Evolutionary conservation across 2,888 invertebrate species (phyloP), one percentile per base, ranked within the genome.

Genomic region (Phragmatobia fuliginosa): DNA sequence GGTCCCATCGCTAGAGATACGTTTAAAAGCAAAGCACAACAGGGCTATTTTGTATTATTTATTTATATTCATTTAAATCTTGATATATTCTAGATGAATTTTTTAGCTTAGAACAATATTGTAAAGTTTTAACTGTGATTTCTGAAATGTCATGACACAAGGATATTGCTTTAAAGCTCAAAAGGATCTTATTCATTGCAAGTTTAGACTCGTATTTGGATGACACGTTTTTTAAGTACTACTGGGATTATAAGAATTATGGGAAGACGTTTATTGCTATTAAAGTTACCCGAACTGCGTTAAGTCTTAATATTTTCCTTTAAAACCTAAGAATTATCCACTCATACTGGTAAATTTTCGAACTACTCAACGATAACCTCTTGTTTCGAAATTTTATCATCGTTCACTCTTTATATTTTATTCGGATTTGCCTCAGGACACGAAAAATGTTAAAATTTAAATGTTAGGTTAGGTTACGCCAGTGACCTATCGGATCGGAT

Each of bases 1-100:
- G 75, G 77, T 80, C 74, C 25, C 83, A 79, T 77, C 68, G 81
- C 80, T 81, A 80, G 62, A 79, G 82, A 67, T 78, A 71, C 76
- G 74, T 67, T 67, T 68, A 25, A 63, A 28, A 31, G 25, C 65
- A 56, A 11, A 10, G 52, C 32, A n/a, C 33, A 58, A 32, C 32
- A 58, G n/a, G 21, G 21, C 49, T 56, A 10, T 21, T 58, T 66
- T 31, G 1, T 31, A 41, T 28, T 41, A 21, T 62, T 21, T n/a
- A n/a, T 41, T 21, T n/a, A 45, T 45, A 45, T 49, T 45, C 6
- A 32, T 32, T 63, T 28, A 52, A 18, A 18, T 16, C 14, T 28
- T 58, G 31, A 58, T 21, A 31, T 10, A 31, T 49, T 21, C 32
- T 41, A 2, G 4, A 21, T 41, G 41, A 62, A 3, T 10, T 61